Conservation (phyloP, 2,797 vertebrate species). For the Triplophysa yarkandensis region DNA sequence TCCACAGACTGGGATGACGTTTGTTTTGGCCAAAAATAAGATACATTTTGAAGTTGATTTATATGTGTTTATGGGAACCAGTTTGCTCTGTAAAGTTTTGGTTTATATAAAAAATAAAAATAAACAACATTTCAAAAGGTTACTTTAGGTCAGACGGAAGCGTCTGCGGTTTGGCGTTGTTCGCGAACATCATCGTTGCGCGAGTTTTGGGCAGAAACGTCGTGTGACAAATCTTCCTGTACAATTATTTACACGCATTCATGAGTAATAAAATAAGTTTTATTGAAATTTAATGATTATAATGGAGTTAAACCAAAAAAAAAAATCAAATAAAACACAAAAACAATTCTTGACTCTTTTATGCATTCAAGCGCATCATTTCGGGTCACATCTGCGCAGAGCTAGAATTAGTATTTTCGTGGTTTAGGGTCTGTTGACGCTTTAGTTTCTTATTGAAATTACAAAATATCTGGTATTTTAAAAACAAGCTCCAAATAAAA, state of each 20-base stretch:
- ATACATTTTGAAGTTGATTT: not conserved
- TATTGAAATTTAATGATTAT: not conserved
- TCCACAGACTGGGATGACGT: not conserved
- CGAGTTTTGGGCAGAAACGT: not conserved
- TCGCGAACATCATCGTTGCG: not conserved
- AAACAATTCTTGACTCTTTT: not conserved
- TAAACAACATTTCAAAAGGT: not conserved
- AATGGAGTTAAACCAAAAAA: not conserved
- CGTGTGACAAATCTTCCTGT: too few species aligned
- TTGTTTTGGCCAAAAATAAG: not conserved
- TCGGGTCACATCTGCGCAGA: not conserved
- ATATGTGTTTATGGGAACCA: not conserved
- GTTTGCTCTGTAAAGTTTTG: too few species aligned
- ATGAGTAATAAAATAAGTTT: not conserved
- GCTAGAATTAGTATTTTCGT: not conserved
- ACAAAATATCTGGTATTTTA: too few species aligned
- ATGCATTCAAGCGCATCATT: constrained; percentile 7
- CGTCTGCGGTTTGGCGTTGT: not conserved
- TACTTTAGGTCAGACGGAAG: not conserved
- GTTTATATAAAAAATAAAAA: not conserved
- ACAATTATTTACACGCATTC: not conserved
- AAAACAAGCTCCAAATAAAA: not conserved
- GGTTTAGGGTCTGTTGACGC: too few species aligned
- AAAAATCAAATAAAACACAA: not conserved
- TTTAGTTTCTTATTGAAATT: not conserved